Evolutionary conservation across 2,113 vertebrate genomes (phyloP).

Genomic region (Engystomops pustulosus): DNA sequence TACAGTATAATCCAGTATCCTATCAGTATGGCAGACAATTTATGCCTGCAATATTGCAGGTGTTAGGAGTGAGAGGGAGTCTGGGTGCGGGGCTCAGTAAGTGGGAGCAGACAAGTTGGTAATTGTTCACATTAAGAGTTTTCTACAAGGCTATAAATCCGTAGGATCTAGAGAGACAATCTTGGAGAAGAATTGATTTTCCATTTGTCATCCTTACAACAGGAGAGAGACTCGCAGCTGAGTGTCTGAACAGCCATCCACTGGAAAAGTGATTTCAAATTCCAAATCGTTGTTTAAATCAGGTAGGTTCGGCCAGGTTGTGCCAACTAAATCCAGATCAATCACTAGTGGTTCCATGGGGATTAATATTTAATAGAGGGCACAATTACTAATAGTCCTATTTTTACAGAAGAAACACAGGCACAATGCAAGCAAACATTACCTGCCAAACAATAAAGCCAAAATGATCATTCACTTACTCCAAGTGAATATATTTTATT

Average conservation of each 20-base stretch:
- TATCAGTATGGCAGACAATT: constrained; percentile 15
- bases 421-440: background rate
- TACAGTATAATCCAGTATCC: constrained; percentile 20
- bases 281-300: constrained; percentile 30
- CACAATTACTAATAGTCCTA: background rate
- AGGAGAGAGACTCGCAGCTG: constrained; percentile 44
- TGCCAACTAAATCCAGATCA: background rate
- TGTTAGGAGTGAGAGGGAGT: constrained; percentile 11
- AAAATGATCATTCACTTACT: background rate
- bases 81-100: constrained; percentile 24
- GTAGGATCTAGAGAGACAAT: constrained; percentile 58
- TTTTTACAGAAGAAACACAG: background rate
- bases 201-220: constrained; percentile 58
- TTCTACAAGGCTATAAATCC: constrained; percentile 58
- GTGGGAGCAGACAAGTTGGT: constrained; percentile 57
- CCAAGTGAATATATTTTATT: background rate
- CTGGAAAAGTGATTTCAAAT: constrained; percentile 26
- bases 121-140: constrained; percentile 60
- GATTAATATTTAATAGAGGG: constrained; percentile 17
- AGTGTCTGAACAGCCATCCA: constrained; percentile 28
- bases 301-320: background rate
- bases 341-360: background rate
- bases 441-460: background rate
- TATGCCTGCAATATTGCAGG: constrained; percentile 27
- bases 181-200: constrained; percentile 57